phyloP scores from a whole-genome alignment of 2,797 vertebrate species.

The Eulemur mongoz region DNA sequence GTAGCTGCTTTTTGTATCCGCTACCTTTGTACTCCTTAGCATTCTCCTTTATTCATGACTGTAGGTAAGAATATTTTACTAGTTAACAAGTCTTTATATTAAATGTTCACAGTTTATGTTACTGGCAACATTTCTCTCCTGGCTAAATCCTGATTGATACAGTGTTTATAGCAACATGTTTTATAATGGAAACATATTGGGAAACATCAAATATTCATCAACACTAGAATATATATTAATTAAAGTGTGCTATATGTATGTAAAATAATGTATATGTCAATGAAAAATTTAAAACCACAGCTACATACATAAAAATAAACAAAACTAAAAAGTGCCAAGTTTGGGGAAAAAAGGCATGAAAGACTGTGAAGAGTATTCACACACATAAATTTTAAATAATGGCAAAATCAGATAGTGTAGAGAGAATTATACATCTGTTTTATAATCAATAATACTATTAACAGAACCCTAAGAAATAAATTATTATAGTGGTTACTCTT shows the following conservation, averaged over 20 bases:
- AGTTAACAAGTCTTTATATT: neutral
- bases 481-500: neutral
- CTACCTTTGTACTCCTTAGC: fast-evolving
- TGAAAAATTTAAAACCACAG: neutral
- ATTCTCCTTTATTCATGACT: neutral
- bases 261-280: neutral
- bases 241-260: neutral
- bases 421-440: neutral
- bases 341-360: neutral
- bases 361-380: neutral
- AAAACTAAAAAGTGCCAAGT: neutral
- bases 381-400: neutral
- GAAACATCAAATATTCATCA: neutral
- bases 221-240: neutral
- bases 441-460: neutral
- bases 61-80: neutral
- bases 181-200: neutral
- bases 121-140: neutral
- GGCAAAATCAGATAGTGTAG: neutral
- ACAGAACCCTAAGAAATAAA: neutral
- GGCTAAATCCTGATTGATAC: neutral
- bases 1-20: fast-evolving
- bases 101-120: neutral
- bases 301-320: neutral
- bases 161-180: neutral